A percentile compares a stretch with the other conserved stretches of the same genome.
Conservation (phyloP, 2,797 vertebrate genomes). For the Danionella dracula region DNA sequence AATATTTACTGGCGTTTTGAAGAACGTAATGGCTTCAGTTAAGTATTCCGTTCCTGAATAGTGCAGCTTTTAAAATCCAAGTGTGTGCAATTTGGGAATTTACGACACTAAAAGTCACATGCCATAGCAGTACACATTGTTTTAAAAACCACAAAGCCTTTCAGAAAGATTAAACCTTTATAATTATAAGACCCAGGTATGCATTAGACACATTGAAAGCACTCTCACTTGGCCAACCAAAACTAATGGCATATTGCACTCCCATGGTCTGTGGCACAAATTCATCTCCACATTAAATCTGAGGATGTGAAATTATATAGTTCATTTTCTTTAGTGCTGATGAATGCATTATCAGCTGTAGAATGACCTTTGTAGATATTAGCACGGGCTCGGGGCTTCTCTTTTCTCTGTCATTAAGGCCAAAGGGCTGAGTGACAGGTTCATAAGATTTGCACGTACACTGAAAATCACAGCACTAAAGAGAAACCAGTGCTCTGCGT, state of each 20-base stretch:
- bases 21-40: not conserved
- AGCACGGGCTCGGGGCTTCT: conserved; percentile 30
- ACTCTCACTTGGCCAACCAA: conserved; percentile 19
- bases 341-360: conserved; percentile 35
- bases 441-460: conserved; percentile 8
- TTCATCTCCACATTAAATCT: conserved; percentile 21
- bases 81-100: not conserved
- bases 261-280: conserved; percentile 17
- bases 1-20: no score
- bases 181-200: conserved; percentile 24
- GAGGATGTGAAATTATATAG: conserved; percentile 25
- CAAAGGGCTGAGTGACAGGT: conserved; percentile 10
- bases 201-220: conserved; percentile 18
- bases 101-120: not conserved
- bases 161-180: conserved; percentile 22
- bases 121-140: conserved; percentile 9
- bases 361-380: conserved; percentile 25
- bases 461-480: not conserved
- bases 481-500: not conserved
- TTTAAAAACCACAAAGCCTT: conserved; percentile 11
- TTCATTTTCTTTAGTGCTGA: conserved; percentile 37
- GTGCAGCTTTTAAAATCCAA: not conserved
- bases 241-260: conserved; percentile 26
- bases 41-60: not conserved
- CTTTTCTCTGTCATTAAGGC: conserved; percentile 50